These are phyloP conservation scores for Tringa solitaria DNA, from an alignment of 2,113 vertebrate genomes.

Conservation along the genomic window DNA sequence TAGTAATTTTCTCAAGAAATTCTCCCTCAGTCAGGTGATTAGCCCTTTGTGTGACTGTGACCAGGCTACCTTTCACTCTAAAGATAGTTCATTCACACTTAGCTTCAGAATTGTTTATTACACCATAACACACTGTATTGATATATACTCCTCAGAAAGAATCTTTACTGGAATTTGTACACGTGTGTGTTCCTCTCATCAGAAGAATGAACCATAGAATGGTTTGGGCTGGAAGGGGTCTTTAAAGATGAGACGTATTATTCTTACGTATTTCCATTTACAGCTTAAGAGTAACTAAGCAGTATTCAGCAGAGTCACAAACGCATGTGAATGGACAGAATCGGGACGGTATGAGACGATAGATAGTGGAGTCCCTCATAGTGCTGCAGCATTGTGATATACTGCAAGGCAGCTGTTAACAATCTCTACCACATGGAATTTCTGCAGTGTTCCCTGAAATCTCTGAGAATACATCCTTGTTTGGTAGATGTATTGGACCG, in stretches of 20 bases:
- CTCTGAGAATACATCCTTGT: not conserved
- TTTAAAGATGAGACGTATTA: not conserved
- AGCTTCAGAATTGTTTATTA: not conserved
- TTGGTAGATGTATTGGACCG: not conserved
- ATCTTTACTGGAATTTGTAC: not conserved
- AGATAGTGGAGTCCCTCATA: not conserved
- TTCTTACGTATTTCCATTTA: not conserved
- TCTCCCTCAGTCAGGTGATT: not conserved
- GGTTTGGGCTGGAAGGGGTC: not conserved
- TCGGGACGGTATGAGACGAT: not conserved
- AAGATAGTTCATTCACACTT: not conserved
- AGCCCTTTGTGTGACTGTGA: not conserved
- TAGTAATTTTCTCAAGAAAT: not conserved
- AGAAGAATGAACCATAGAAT: not conserved
- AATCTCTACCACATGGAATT: not conserved
- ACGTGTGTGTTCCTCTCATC: not conserved
- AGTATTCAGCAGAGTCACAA: not conserved
- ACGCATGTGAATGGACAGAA: not conserved
- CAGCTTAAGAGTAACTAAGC: not conserved
- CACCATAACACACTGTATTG: not conserved
- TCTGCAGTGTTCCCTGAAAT: not conserved
- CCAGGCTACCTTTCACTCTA: not conserved
- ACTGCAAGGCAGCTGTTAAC: not conserved
- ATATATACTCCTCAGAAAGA: not conserved
- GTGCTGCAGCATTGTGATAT: not conserved